These are phyloP conservation scores for Lagopus leucura DNA, from an alignment of 2,113 vertebrate species.

Conservation along the genomic window DNA sequence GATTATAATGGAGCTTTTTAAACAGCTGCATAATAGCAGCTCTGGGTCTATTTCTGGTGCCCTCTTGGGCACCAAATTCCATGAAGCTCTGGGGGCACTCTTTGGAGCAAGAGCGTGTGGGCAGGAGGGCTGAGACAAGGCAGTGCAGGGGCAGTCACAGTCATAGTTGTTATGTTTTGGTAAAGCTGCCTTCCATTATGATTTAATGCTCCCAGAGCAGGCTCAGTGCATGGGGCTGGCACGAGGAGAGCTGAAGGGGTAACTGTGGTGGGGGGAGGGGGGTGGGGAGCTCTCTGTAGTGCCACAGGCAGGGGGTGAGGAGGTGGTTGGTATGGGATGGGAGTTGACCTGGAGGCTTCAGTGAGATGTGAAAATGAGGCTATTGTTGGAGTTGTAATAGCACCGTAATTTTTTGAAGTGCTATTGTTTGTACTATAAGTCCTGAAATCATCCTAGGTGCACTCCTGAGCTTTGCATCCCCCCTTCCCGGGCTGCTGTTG, in stretches of 20 bases:
- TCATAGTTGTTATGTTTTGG: fast-evolving
- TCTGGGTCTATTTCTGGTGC: constrained; percentile 31
- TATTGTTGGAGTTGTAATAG: neutral
- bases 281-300: too few relatives aligned
- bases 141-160: fast-evolving
- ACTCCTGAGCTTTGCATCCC: fast-evolving
- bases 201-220: neutral
- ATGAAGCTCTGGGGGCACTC: neutral
- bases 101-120: neutral
- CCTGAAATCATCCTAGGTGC: fast-evolving
- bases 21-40: constrained; percentile 1
- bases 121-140: constrained; percentile 18
- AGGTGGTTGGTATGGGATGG: fast-evolving
- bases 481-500: neutral
- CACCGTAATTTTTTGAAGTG: neutral
- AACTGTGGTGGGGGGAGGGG: neutral
- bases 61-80: constrained; percentile 34
- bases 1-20: neutral
- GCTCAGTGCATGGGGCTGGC: fast-evolving
- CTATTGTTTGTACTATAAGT: neutral
- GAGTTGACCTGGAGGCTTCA: neutral
- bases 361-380: neutral
- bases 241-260: fast-evolving
- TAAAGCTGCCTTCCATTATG: neutral
- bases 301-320: fast-evolving